A percentile compares a stretch with the other conserved stretches of the same genome.
These are phyloP conservation scores for Chrysolina americana DNA, from an alignment of 2,888 invertebrate species.

Conservation along the genomic window DNA sequence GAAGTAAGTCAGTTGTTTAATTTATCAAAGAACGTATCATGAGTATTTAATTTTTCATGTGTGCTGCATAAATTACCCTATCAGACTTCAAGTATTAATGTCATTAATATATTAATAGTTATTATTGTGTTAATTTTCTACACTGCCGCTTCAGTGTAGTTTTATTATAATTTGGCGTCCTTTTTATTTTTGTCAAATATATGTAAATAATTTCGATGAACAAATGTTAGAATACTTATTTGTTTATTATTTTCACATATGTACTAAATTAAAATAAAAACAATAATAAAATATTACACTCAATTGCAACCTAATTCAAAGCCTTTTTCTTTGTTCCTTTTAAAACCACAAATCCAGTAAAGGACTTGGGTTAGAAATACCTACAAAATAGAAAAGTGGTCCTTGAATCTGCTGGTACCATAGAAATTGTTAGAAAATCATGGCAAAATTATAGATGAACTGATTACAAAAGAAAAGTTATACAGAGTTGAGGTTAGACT, in stretches of 20 bases:
- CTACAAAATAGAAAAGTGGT: neutral
- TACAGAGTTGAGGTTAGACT: too few species aligned
- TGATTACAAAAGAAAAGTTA: too few species aligned
- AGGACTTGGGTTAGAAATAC: too few species aligned
- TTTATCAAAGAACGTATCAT: slow-evolving; percentile 34
- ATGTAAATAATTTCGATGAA: slow-evolving; percentile 65
- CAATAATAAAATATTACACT: slow-evolving; percentile 59
- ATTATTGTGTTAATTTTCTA: slow-evolving; percentile 60
- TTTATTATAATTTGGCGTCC: slow-evolving; percentile 61
- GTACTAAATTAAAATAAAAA: slow-evolving; percentile 65
- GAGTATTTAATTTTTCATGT: slow-evolving; percentile 41
- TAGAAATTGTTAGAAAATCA: too few species aligned
- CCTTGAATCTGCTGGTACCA: too few species aligned
- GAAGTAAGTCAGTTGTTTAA: slow-evolving; percentile 15
- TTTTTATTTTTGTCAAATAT: slow-evolving; percentile 64
- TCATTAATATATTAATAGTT: slow-evolving; percentile 64
- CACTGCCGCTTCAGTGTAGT: slow-evolving; percentile 60
- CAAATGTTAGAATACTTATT: slow-evolving; percentile 68
- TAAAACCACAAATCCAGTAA: neutral
- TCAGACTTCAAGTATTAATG: slow-evolving; percentile 67
- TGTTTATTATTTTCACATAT: slow-evolving; percentile 68
- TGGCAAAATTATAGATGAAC: too few species aligned
- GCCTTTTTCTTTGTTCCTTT: neutral
- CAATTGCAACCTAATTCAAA: slow-evolving; percentile 19
- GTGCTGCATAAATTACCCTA: slow-evolving; percentile 54